These are phyloP conservation scores for Parnassius glacialis DNA, from an alignment of 2,888 invertebrate genomes.

Conservation along the genomic window DNA sequence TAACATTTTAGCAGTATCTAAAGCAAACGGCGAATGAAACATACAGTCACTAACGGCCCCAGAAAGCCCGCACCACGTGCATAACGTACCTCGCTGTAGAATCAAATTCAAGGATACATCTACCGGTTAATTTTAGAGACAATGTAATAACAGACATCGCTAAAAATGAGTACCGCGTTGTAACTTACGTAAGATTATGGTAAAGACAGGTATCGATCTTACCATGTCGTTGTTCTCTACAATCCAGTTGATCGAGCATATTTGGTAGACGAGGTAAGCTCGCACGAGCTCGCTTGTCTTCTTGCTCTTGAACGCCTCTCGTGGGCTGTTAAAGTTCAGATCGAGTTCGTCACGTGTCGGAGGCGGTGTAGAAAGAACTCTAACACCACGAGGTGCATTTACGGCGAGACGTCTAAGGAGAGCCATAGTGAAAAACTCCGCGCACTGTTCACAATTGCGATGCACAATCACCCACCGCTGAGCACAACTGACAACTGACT, in stretches of 20 bases:
- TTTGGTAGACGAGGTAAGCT: conserved; percentile 94
- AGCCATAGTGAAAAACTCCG: conserved; percentile 66
- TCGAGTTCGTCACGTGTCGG: conserved; percentile 86
- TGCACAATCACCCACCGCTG: conserved; percentile 58
- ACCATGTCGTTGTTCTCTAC: conserved; percentile 97
- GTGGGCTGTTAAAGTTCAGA: conserved; percentile 91
- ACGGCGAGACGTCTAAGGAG: conserved; percentile 68
- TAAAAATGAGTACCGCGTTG: conserved; percentile 41
- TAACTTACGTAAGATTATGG: conserved; percentile 63
- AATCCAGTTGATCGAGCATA: conserved; percentile 92
- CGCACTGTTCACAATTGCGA: conserved; percentile 49
- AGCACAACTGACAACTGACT: conserved; percentile 62
- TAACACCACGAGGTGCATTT: conserved; percentile 58
- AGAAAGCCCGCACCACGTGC: conserved; percentile 26
- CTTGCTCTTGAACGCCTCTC: conserved; percentile 97
- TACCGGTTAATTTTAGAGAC: conserved; percentile 48
- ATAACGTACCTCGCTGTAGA: conserved; percentile 32
- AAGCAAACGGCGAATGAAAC: conserved; percentile 24
- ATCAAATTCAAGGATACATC: conserved; percentile 48
- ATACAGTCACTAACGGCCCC: conserved; percentile 17
- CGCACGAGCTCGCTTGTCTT: conserved; percentile 94
- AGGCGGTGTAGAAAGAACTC: conserved; percentile 54
- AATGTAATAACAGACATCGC: conserved; percentile 42
- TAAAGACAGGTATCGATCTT: conserved; percentile 49
- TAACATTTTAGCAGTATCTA: conserved; percentile 24